These are phyloP conservation scores for Meiosimyza decipiens DNA, from an alignment of 2,888 invertebrate genomes.

Conservation along the genomic window DNA sequence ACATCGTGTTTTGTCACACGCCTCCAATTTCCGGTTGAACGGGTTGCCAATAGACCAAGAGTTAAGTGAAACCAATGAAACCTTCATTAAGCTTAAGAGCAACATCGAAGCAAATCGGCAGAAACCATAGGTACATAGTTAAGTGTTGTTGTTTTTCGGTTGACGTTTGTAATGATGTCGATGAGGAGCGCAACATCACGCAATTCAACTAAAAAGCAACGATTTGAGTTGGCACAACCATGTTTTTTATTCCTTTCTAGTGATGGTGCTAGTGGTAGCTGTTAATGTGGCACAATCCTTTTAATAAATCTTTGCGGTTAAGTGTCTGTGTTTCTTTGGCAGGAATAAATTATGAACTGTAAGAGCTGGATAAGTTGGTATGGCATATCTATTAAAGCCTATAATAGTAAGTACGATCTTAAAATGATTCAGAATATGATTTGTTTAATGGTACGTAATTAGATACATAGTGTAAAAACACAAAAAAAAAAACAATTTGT, in stretches of 20 bases:
- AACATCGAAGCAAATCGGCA: not conserved
- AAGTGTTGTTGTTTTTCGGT: conserved; percentile 27
- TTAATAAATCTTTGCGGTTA: not conserved
- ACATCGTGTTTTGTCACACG: conserved; percentile 68
- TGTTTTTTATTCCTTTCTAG: not conserved
- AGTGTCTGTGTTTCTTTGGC: not conserved
- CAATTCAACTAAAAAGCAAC: not conserved
- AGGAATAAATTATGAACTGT: no score
- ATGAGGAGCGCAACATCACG: not conserved
- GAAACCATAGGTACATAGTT: conserved; percentile 22
- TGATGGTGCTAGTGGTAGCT: conserved; percentile 9
- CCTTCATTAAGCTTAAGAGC: not conserved
- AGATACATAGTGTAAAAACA: no score
- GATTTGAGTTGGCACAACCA: not conserved
- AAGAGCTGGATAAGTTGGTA: no score
- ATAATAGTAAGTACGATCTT: no score
- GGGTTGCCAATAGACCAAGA: conserved; percentile 42
- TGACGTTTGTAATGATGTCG: not conserved
- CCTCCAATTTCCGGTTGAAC: conserved; percentile 65
- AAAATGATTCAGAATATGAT: no score
- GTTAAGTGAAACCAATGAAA: not conserved
- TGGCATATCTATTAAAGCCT: no score
- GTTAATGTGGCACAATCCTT: conserved; percentile 26
- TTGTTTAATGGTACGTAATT: no score
- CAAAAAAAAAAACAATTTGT: no score